Evolutionary conservation across 2,888 invertebrate species (phyloP), one percentile per base, ranked within the genome.

Genomic region (Troilus luridus): DNA sequence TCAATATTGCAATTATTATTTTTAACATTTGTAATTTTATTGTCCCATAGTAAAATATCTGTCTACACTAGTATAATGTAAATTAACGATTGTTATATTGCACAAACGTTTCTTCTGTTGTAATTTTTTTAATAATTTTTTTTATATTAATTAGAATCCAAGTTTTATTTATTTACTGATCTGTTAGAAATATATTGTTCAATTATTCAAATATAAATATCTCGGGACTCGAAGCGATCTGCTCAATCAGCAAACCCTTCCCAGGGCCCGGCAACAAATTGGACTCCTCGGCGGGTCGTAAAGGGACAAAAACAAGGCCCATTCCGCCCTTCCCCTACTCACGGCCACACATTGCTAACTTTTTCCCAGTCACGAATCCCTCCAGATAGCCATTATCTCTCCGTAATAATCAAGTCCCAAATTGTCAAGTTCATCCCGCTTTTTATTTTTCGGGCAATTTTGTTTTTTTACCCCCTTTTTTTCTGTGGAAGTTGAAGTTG

Each of bases 321-420:
- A 27, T 27, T 24, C 10, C 72, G 1, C 41, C 41, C 9, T 41
- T 41, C 27, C 72, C 21, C 12, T 5, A 2, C 27, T 41, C 6
- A 12, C 24, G 1, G 27, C 27, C 72, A 7, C 72, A 41, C 41
- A 77, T 77, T 19, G 72, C 9, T 77, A 77, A 77, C 72, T 77
- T 77, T 77, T 77, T 77, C 72, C 41, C 72, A 27, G 27, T 77
- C 72, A 8, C 67, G 24, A 77, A 77, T 77, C 72, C n/a, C 67
- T 1, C 14, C 67, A 12, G 67, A 27, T 67, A 24, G 27, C 24
- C 67, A 67, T 41, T 5, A 41, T 27, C 67, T 24, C 67, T 67
- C 8, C 19, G 27, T 77, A 77, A 77, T 77, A 77, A 77, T 41
- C 27, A 77, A 41, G 19, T 17, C 41, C 41, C 8, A 27, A 77